Conservation (phyloP, 1,140 invertebrate genomes). For the Eueides isabella region DNA sequence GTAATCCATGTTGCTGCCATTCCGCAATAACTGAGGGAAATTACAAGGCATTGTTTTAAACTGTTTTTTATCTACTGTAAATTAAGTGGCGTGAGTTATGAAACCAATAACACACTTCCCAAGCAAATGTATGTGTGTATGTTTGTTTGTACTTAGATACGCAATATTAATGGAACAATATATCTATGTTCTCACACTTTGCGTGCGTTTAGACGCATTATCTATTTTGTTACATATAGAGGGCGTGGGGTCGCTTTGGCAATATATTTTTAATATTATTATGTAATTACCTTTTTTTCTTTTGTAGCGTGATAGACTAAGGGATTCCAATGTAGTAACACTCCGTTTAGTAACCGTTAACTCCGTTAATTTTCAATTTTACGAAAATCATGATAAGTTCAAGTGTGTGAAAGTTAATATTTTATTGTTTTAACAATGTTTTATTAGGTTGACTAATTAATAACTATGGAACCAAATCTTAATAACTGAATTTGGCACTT, state of each 20-base stretch:
- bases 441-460: no score
- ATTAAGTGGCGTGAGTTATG: constrained; percentile 17
- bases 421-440: no score
- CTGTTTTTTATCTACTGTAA: constrained; percentile 3
- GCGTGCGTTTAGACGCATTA: background rate
- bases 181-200: background rate
- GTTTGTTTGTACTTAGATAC: background rate
- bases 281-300: no score
- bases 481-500: no score
- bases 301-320: no score
- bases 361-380: no score
- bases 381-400: no score
- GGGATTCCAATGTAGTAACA: no score
- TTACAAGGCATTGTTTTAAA: constrained; percentile 3
- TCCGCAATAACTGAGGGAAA: constrained; percentile 9
- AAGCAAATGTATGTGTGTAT: background rate
- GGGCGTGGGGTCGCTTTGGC: background rate
- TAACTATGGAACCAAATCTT: no score
- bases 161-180: background rate
- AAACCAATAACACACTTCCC: constrained; percentile 27
- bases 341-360: no score
- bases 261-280: background rate
- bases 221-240: background rate
- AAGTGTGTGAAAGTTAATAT: no score
- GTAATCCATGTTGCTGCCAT: background rate